These are phyloP conservation scores for Asteroscopus sphinx DNA, from an alignment of 2,888 invertebrate species.

Conservation along the genomic window DNA sequence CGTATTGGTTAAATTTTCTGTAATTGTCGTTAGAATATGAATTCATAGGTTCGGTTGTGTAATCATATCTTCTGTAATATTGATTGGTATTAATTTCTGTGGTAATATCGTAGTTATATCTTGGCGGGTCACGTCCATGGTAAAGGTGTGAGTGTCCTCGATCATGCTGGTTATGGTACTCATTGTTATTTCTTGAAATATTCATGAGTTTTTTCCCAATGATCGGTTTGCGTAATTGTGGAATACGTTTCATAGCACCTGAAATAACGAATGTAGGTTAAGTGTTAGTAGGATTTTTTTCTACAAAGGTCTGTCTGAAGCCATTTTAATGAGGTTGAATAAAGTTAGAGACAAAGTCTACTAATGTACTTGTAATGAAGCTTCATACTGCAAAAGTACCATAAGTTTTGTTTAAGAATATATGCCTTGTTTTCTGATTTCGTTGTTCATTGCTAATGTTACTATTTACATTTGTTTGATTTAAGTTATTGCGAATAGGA, in stretches of 20 bases:
- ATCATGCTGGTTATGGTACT: conserved; percentile 63
- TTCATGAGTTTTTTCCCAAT: conserved; percentile 60
- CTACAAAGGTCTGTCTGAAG: too few relatives aligned
- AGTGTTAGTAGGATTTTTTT: neutral
- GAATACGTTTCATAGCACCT: conserved; percentile 67
- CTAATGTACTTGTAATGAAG: neutral
- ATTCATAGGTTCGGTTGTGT: conserved; percentile 51
- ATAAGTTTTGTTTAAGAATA: conserved; percentile 63
- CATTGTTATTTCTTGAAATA: conserved; percentile 57
- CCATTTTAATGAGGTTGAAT: too few relatives aligned
- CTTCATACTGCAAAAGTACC: conserved; percentile 54
- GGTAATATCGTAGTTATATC: conserved; percentile 37
- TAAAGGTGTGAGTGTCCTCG: conserved; percentile 74
- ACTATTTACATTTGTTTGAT: conserved; percentile 59
- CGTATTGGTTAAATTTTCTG: conserved; percentile 59
- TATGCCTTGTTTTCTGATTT: conserved; percentile 73
- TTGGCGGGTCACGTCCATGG: conserved; percentile 63
- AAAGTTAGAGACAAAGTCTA: neutral
- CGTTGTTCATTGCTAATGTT: conserved; percentile 60
- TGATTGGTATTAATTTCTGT: conserved; percentile 54
- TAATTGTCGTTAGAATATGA: conserved; percentile 53
- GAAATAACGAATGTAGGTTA: conserved; percentile 39
- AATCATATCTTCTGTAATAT: conserved; percentile 65
- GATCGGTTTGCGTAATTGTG: conserved; percentile 52
- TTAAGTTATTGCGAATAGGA: conserved; percentile 70